Evolutionary conservation across 1,140 invertebrate genomes (phyloP).

Genomic region (Drosophila murphyi): DNA sequence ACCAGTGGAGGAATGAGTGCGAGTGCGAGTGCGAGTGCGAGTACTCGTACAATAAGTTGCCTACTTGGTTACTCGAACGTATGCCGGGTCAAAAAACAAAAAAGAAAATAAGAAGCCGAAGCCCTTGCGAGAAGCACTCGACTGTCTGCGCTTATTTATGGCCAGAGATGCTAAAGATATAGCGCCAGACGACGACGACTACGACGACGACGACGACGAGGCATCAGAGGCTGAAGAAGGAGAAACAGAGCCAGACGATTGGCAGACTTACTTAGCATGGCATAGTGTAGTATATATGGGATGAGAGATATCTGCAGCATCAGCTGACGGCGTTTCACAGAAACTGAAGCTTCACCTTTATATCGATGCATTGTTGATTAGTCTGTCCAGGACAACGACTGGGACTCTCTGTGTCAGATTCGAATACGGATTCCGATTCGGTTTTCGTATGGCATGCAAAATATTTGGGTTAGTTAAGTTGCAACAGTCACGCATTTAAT

Average conservation of each 20-base stretch:
- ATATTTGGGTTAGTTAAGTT: constrained; percentile 44
- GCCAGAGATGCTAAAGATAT: constrained; percentile 79
- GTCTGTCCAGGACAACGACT: constrained; percentile 23
- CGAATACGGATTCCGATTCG: constrained; percentile 16
- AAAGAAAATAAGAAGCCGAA: constrained; percentile 9
- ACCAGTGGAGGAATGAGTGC: neutral
- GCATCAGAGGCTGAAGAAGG: constrained; percentile 23
- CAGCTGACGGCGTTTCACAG: constrained; percentile 69
- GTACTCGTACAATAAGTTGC: constrained; percentile 5
- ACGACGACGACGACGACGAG: constrained; percentile 51
- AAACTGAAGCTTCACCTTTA: constrained; percentile 47
- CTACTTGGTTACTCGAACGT: constrained; percentile 46
- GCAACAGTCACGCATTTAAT: constrained; percentile 37
- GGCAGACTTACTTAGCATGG: constrained; percentile 26
- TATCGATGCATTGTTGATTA: constrained; percentile 76
- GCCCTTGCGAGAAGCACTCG: constrained; percentile 65
- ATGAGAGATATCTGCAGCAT: constrained; percentile 56
- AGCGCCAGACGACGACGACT: constrained; percentile 72
- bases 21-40: neutral
- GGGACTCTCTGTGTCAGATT: neutral
- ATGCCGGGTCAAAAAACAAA: constrained; percentile 51
- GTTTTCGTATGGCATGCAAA: constrained; percentile 31
- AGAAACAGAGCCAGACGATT: constrained; percentile 16
- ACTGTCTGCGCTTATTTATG: constrained; percentile 81
- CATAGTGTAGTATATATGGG: constrained; percentile 5